Base-by-base conservation (phyloP, 2,888 invertebrate species). In the Volucella inflata region DNA sequence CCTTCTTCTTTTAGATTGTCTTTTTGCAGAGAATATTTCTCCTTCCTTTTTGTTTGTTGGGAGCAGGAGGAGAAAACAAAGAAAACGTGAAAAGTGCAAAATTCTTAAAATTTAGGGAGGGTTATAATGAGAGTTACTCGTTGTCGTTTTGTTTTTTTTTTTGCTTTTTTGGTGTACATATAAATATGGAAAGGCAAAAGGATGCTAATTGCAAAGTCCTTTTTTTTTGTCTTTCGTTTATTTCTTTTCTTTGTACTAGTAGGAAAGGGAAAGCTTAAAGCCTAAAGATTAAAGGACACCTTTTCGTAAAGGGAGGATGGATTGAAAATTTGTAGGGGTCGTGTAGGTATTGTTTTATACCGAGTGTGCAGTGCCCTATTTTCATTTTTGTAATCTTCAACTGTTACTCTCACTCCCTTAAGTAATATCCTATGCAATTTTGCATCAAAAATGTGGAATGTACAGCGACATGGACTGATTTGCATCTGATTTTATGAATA, bases 61-160 rank as follows among this genome's bases (percentile, higher is more conserved):
- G 0, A 10, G n/a, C n/a, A n/a, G n/a, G 38, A 12, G 16, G 16
- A 14, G 14, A 44, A 64, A 46, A 64, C 64, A 36, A 30, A 9
- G 14, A 53, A 68, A 46, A 64, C 64, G 42, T 70, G 74, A 68
- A 83, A 78, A 57, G 74, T 68, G 30, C 16, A 59, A 53, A 79
- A 64, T 68, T 57, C 74, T 79, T 75, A 79, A 79, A 74, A 65
- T 53, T 53, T 83, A 76, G 57, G 48, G 46, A 71, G 72, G 38
- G 38, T 40, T 50, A 68, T 74, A 44, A 55, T 76, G 46, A 82
- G 71, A 40, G 78, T 68, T 70, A 53, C 74, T 68, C 51, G 38
- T 51, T n/a, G n/a, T n/a, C n/a, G n/a, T n/a, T n/a, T n/a, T n/a
- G 21, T 21, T 21, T 30, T 6, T 30, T 30, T 30, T 81, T 42